Percentiles rank a stretch among this genome's conserved stretches.
These are phyloP conservation scores for Sturnus vulgaris DNA, from an alignment of 2,113 vertebrate genomes.

Conservation along the genomic window DNA sequence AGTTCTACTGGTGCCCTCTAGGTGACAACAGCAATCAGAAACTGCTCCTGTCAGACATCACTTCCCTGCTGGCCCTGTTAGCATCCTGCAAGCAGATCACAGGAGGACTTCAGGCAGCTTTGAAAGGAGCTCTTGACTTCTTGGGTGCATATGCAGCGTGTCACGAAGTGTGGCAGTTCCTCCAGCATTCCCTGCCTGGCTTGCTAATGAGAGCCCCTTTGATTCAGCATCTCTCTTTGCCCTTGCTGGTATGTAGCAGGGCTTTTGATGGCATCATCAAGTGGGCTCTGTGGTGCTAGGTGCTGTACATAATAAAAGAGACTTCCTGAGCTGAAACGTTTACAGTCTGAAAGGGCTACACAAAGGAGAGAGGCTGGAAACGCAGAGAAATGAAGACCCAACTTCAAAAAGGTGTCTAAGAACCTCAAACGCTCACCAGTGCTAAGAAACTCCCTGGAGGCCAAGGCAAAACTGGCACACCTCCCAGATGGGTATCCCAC, in stretches of 20 bases:
- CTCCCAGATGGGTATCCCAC: not conserved
- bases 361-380: not conserved
- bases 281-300: not conserved
- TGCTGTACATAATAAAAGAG: not conserved
- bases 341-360: not conserved
- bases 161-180: not conserved
- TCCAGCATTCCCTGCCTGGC: not conserved
- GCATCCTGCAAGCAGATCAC: not conserved
- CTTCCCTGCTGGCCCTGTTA: not conserved
- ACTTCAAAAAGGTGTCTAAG: not conserved
- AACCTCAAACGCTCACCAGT: not conserved
- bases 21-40: not conserved
- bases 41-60: not conserved
- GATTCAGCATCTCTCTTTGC: not conserved
- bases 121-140: constrained; percentile 14
- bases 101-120: not conserved
- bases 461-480: constrained; percentile 16
- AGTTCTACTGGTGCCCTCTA: not conserved
- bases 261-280: not conserved
- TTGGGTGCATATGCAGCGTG: not conserved
- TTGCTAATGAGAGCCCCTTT: constrained; percentile 35
- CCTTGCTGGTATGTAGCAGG: not conserved
- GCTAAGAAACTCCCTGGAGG: not conserved
- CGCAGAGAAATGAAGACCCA: not conserved
- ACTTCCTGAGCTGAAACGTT: constrained; percentile 3